Percentiles rank a stretch among this genome's conserved stretches.
Conservation (phyloP, 2,797 vertebrate species). For the Nannoperca australis region DNA sequence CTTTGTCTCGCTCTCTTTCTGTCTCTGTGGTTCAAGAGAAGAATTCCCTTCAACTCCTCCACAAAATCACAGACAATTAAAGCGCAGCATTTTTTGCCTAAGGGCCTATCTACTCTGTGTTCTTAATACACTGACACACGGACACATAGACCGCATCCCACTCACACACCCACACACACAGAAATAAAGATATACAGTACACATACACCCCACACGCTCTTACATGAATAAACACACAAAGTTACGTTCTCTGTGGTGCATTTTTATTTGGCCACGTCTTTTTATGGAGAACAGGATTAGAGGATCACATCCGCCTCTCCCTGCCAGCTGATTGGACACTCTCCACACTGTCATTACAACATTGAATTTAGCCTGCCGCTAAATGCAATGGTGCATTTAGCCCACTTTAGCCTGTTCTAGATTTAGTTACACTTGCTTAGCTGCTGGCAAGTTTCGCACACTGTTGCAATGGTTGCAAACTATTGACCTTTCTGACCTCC, state of each 20-base stretch:
- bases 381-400: slow-evolving; percentile 35
- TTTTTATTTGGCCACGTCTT: slow-evolving; percentile 52
- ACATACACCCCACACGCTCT: slow-evolving; percentile 30
- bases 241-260: slow-evolving; percentile 30
- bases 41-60: slow-evolving; percentile 64
- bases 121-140: slow-evolving; percentile 50
- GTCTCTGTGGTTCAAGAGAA: slow-evolving; percentile 55
- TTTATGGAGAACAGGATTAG: slow-evolving; percentile 60
- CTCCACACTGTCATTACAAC: slow-evolving; percentile 58
- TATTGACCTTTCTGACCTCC: slow-evolving; percentile 16
- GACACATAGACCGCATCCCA: slow-evolving; percentile 13
- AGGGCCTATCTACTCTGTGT: slow-evolving; percentile 47
- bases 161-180: slow-evolving; percentile 10
- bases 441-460: slow-evolving; percentile 30
- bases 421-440: slow-evolving; percentile 51
- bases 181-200: slow-evolving; percentile 18
- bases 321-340: slow-evolving; percentile 62
- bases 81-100: slow-evolving; percentile 47
- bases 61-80: slow-evolving; percentile 71
- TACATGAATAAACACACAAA: slow-evolving; percentile 41
- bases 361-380: slow-evolving; percentile 26
- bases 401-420: slow-evolving; percentile 16
- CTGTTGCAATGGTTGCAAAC: background rate
- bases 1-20: slow-evolving; percentile 27
- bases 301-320: slow-evolving; percentile 17